Evolutionary conservation across 2,797 vertebrate species (phyloP).

Genomic region (Parotocinclus haroldoi): DNA sequence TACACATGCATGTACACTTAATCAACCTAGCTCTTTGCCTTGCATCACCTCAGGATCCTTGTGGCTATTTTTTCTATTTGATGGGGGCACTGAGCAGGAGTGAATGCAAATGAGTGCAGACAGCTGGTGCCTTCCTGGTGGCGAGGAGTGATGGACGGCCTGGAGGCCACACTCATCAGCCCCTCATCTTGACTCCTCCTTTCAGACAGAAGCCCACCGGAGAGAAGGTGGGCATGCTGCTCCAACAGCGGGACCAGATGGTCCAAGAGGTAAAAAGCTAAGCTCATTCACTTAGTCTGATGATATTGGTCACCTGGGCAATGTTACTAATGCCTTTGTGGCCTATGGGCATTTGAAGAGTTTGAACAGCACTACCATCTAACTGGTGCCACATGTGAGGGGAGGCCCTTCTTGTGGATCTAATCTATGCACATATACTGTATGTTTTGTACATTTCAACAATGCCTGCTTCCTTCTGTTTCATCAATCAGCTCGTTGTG

Average conservation of each 20-base stretch:
- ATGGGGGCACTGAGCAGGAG: conserved; percentile 58
- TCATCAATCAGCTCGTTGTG: too few relatives aligned
- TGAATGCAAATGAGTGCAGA: conserved; percentile 95
- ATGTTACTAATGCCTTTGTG: conserved; percentile 51
- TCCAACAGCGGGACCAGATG: conserved; percentile 83
- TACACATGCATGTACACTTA: conserved; percentile 72
- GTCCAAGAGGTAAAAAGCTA: conserved; percentile 65
- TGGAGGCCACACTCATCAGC: conserved; percentile 79
- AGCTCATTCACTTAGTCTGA: conserved; percentile 57
- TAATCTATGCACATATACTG: conserved; percentile 12
- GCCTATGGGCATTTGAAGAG: conserved; percentile 44
- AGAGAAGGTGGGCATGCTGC: conserved; percentile 66
- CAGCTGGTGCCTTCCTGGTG: conserved; percentile 89
- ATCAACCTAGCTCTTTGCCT: conserved; percentile 76
- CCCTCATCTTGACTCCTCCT: conserved; percentile 71
- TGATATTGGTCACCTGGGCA: conserved; percentile 66
- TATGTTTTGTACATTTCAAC: background rate
- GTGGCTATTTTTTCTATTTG: conserved; percentile 83
- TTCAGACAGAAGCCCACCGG: conserved; percentile 80
- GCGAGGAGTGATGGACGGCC: conserved; percentile 86
- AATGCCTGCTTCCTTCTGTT: conserved; percentile 45
- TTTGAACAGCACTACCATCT: conserved; percentile 25
- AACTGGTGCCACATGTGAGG: conserved; percentile 22
- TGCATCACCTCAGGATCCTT: conserved; percentile 95
- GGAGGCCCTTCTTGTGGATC: conserved; percentile 44